Base-by-base conservation (phyloP, 2,888 invertebrate species). In the Tineola bisselliella region DNA sequence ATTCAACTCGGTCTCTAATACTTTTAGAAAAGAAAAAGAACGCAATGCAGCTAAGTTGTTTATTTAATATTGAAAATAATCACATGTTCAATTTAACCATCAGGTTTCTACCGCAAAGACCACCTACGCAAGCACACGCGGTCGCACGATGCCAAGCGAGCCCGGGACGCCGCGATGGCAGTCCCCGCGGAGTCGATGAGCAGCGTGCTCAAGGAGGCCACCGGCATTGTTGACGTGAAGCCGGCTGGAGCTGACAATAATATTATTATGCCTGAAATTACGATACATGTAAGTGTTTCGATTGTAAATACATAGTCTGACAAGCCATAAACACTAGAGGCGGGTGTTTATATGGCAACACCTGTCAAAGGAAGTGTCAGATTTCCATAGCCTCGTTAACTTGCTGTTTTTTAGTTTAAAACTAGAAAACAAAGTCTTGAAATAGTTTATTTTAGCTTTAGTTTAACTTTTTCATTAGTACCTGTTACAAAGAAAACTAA, bases 71-170 rank as follows among this genome's bases (percentile, higher is more conserved):
- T n/a, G n/a, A n/a, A n/a, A n/a, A n/a, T n/a, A n/a, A n/a, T n/a
- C n/a, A n/a, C n/a, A n/a, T n/a, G n/a, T n/a, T n/a, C n/a, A n/a
- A 44, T 44, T 17, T 48, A 44, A 56, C 17, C 43, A 0, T 13
- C 72, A 87, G 92, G 92, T 38, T 93, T 93, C 75, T 93, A 93
- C 73, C 88, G 93, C 61, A 94, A 93, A 72, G 94, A 94, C 73
- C 94, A 94, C 76, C 78, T 94, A 59, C 88, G 93, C 70, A 94
- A 94, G 74, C 94, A 94, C 77, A 90, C 92, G 17, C 89, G 93
- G 59, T 93, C 93, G 63, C 94, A 94, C 79, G 88, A 92, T 68
- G 90, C 91, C n/a, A 90, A 92, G 70, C 88, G 93, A 43, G 90
- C 92, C 59, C 92, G 93, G 65, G 93, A 93, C 72, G 92, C 92